Conservation (phyloP, 2,888 invertebrate genomes). For the Xestia c-nigrum region DNA sequence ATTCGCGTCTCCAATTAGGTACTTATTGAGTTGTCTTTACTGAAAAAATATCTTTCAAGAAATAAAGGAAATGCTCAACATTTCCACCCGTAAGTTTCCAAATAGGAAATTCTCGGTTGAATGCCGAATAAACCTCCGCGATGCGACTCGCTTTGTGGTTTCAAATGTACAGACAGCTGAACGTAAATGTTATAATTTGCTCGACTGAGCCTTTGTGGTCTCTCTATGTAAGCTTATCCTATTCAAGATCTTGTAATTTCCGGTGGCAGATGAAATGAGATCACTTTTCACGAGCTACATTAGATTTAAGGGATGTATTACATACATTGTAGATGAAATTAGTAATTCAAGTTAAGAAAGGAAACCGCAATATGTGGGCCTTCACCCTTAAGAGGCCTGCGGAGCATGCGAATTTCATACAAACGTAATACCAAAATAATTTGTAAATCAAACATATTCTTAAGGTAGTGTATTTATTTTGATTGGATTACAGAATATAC, state of each 20-base stretch:
- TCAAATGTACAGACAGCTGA: slow-evolving; percentile 25
- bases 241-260: slow-evolving; percentile 37
- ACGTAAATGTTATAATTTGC: slow-evolving; percentile 36
- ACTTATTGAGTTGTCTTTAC: neutral
- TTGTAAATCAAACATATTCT: too few species aligned
- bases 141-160: slow-evolving; percentile 47
- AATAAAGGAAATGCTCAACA: neutral
- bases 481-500: too few species aligned
- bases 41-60: neutral
- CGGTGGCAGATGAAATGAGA: slow-evolving; percentile 26
- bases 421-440: too few species aligned
- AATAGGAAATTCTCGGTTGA: slow-evolving; percentile 38
- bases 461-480: too few species aligned
- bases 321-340: neutral
- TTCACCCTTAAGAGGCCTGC: too few species aligned
- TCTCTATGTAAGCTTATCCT: slow-evolving; percentile 9
- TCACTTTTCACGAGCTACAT: slow-evolving; percentile 3
- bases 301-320: neutral
- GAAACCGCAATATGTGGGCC: neutral
- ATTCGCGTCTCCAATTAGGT: neutral
- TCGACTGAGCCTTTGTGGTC: slow-evolving; percentile 27
- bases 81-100: slow-evolving; percentile 10
- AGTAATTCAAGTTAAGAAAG: neutral
- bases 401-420: too few species aligned
- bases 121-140: slow-evolving; percentile 24